Conservation (phyloP, 1,140 invertebrate genomes). For the Temnothorax curvispinosus region DNA sequence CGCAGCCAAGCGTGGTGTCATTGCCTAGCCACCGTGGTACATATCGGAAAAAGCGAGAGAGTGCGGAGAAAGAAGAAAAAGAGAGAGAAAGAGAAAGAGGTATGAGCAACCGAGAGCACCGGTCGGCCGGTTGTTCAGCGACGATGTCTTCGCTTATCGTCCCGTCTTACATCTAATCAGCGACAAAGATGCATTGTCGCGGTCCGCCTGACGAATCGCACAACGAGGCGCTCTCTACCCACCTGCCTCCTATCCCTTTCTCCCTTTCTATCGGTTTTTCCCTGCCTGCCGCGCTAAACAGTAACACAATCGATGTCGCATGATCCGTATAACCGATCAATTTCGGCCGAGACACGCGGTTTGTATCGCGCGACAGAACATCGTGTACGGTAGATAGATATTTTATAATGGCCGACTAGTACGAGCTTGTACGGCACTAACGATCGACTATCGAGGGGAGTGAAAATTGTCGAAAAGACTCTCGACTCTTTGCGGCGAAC, state of each 20-base stretch:
- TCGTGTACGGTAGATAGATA: not conserved
- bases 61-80: too few relatives aligned
- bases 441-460: not conserved
- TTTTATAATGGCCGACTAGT: not conserved
- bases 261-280: not conserved
- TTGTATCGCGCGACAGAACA: slow-evolving; percentile 22
- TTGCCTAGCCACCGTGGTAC: slow-evolving; percentile 55
- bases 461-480: not conserved
- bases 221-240: slow-evolving; percentile 58
- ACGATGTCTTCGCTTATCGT: slow-evolving; percentile 73
- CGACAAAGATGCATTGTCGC: slow-evolving; percentile 80
- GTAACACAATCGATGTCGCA: slow-evolving; percentile 8
- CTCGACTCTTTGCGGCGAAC: not conserved
- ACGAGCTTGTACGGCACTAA: not conserved
- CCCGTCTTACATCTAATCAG: slow-evolving; percentile 79
- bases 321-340: slow-evolving; percentile 39
- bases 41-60: slow-evolving; percentile 4
- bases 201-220: slow-evolving; percentile 76
- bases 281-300: not conserved
- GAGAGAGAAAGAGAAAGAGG: not conserved
- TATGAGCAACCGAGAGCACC: not conserved
- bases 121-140: slow-evolving; percentile 37
- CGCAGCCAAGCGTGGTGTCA: slow-evolving; percentile 38
- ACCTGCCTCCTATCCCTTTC: slow-evolving; percentile 25
- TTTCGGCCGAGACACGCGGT: not conserved